Conservation (phyloP, 2,888 invertebrate genomes). For the Syritta pipiens region DNA sequence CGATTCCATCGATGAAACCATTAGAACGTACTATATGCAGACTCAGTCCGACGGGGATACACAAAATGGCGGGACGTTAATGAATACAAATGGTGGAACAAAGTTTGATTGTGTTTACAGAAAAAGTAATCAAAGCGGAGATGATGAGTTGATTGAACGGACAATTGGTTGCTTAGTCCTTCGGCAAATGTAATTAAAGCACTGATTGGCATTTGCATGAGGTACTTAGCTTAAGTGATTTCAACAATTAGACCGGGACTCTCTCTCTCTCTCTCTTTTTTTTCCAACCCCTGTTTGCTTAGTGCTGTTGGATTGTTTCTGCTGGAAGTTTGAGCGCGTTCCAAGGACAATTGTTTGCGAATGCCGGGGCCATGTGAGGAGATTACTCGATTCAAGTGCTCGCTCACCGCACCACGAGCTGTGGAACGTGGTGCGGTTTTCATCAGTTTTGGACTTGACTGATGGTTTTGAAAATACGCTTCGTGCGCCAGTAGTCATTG, state of each 20-base stretch:
- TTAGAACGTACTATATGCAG: neutral
- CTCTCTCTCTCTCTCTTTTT: constrained; percentile 14
- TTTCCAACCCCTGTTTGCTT: no score
- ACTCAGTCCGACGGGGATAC: constrained; percentile 11
- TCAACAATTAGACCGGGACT: constrained; percentile 35
- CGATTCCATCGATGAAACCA: constrained; percentile 21
- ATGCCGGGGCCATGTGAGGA: no score
- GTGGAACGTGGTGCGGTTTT: no score
- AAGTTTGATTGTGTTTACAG: constrained; percentile 46
- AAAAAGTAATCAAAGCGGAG: constrained; percentile 11
- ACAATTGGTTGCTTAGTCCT: constrained; percentile 30
- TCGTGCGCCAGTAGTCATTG: no score
- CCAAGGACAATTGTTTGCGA: no score
- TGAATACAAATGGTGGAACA: constrained; percentile 44
- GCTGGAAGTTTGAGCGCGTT: no score
- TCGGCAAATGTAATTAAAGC: constrained; percentile 47
- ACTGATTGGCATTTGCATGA: constrained; percentile 47
- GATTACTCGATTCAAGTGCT: no score
- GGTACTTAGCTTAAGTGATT: constrained; percentile 42
- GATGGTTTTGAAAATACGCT: no score
- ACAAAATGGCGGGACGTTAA: constrained; percentile 15
- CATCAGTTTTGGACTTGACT: no score
- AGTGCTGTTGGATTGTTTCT: neutral
- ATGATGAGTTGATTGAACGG: constrained; percentile 33
- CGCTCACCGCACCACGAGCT: no score